These are phyloP conservation scores for Takifugu bimaculatus DNA, from an alignment of 2,113 vertebrate species.

Conservation along the genomic window DNA sequence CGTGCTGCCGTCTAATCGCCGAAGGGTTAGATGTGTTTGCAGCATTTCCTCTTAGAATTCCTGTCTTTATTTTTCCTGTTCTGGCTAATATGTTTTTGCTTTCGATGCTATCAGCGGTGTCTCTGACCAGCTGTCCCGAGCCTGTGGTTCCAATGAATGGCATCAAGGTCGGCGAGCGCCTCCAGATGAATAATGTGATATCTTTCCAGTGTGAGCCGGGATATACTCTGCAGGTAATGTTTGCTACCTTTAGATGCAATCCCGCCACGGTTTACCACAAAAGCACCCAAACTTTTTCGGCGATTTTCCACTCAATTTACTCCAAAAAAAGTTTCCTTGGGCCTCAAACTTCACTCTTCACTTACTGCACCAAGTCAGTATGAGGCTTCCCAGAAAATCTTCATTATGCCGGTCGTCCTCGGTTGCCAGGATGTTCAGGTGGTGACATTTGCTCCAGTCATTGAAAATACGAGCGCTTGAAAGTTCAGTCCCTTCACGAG, in stretches of 20 bases:
- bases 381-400: too few relatives aligned
- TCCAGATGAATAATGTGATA: conserved; percentile 94
- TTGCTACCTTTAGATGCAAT: background rate
- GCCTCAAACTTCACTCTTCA: too few relatives aligned
- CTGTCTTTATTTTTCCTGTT: background rate
- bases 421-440: conserved; percentile 16
- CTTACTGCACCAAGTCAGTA: too few relatives aligned
- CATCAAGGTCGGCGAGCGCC: conserved; percentile 87
- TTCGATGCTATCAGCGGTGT: conserved; percentile 78
- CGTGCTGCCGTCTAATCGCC: background rate
- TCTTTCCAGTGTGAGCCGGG: conserved; percentile 97
- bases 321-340: too few relatives aligned
- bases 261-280: background rate
- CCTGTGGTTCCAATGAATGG: conserved; percentile 88
- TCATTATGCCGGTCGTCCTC: background rate
- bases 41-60: background rate
- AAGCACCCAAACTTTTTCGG: background rate
- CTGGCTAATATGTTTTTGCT: background rate
- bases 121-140: conserved; percentile 91
- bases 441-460: conserved; percentile 24
- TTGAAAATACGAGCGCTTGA: conserved; percentile 19
- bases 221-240: conserved; percentile 90
- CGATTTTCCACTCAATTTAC: too few relatives aligned
- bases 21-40: background rate
- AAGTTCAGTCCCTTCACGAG: background rate